Evolutionary conservation across 2,797 vertebrate species (phyloP), one percentile per base, ranked within the genome.

Genomic region (Molothrus aeneus): DNA sequence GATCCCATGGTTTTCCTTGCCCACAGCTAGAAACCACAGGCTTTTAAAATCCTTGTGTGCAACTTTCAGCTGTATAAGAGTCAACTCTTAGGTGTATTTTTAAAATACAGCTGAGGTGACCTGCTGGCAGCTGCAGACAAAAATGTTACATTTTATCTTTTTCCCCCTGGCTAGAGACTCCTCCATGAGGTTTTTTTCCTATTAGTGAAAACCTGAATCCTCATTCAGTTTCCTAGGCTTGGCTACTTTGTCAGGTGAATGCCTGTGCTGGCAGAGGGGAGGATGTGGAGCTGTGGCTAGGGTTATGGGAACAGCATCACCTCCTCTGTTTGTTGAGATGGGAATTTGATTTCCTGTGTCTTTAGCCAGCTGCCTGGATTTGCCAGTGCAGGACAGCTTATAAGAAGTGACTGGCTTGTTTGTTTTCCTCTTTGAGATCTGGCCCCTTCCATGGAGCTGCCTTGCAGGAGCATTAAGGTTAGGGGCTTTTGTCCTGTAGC

Each of bases 201-300:
- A 26, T 24, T 8, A 50, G 40, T 72, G 3, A 68, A 69, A 79
- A 42, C 7, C 32, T 50, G 64, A 81, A 75, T 22, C n/a, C 61
- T 57, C 2, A 1, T 40, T 75, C 14, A 69, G 38, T 61, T 85
- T 54, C 19, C 60, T 28, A 11, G 53, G 17, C 17, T 42, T 65
- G 45, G 32, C 26, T 72, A 4, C 74, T 4, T 1, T 24, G 17
- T 19, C 56, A 54, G 59, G 32, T 53, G 51, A 29, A 25, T 28
- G 40, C 12, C 16, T 0, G 0, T 79, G 48, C 73, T 53, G 60
- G 48, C 34, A 11, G 1, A 61, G 43, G 7, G 51, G 20, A 68
- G 60, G 29, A 2, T 47, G 34, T 53, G 64, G 47, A 54, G 47
- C 50, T 50, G 50, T 34, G 38, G 38, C 25, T 9, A 10, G 51